Evolutionary conservation across 2,888 invertebrate species (phyloP), one percentile per base, ranked within the genome.

Genomic region (Drosophila cognata): DNA sequence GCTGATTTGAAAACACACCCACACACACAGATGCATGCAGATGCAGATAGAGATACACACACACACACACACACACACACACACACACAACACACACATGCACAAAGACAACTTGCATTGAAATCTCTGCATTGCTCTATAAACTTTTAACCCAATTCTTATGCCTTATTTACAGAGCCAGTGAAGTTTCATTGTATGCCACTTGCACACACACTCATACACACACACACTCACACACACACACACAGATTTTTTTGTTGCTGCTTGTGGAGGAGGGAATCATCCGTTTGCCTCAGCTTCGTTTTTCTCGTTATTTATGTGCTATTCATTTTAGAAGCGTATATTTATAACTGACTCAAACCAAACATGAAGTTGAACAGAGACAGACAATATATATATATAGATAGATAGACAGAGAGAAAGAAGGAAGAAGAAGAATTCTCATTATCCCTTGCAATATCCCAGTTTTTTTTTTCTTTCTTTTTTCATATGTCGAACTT

Each of bases 111-210:
- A 31, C 52, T 52, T 64, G 69, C 67, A 63, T 83, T 83, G 77
- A 86, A 88, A 85, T 85, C 88, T 79, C 88, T 83, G 88, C 86
- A 83, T 86, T 85, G 79, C 88, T 88, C 84, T 87, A 90, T 91
- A 89, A 91, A 91, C 91, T 91, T 91, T 91, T 91, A 91, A 91
- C 91, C 91, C 77, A 91, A 91, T 91, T 90, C 82, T 83, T 90
- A 79, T 87, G 87, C 89, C 84, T 90, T 91, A 91, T 91, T 91
- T 90, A 91, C 88, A 88, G 77, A 85, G 82, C 73, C 81, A 77
- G 86, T 71, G 70, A 76, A 67, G 75, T 78, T 86, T 86, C 81
- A 83, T 75, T 88, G 83, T 77, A 76, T 71, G 71, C 79, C 67
- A 78, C 79, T 74, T 62, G 61, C 58, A 67, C 71, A 53, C 59